phyloP scores from a whole-genome alignment of 2,888 invertebrate genomes.

The Dolichomitus sp. region DNA sequence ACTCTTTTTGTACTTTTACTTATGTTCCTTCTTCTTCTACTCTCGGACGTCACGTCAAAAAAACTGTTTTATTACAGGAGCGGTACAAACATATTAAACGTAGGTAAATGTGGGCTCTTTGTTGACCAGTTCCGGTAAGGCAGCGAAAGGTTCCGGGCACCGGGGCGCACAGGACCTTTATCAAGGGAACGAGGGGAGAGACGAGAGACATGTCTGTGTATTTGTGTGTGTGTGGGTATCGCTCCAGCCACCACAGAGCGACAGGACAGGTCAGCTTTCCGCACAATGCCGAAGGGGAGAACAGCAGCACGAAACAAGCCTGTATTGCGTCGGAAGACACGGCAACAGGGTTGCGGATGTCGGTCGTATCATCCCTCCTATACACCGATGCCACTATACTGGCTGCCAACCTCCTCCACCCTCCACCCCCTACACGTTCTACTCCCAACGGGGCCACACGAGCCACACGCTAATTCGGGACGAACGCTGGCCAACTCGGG shows the following conservation, averaged over 20 bases:
- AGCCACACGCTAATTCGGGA: slow-evolving; percentile 61
- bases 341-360: slow-evolving; percentile 49
- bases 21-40: slow-evolving; percentile 36
- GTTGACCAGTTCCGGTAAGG: slow-evolving; percentile 34
- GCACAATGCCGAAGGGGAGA: slow-evolving; percentile 36
- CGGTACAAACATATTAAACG: slow-evolving; percentile 72
- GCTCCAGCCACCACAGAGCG: slow-evolving; percentile 30
- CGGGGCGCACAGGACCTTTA: slow-evolving; percentile 19
- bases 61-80: slow-evolving; percentile 74
- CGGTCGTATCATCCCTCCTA: slow-evolving; percentile 48
- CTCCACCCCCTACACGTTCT: slow-evolving; percentile 4
- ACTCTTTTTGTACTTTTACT: slow-evolving; percentile 14
- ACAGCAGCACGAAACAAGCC: slow-evolving; percentile 25
- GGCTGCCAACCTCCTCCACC: background rate
- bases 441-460: slow-evolving; percentile 55
- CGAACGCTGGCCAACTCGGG: slow-evolving; percentile 39
- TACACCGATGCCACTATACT: slow-evolving; percentile 11
- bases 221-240: background rate
- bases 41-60: slow-evolving; percentile 51
- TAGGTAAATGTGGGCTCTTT: slow-evolving; percentile 67
- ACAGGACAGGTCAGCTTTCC: slow-evolving; percentile 20
- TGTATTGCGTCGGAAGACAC: slow-evolving; percentile 40
- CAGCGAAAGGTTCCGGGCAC: slow-evolving; percentile 14
- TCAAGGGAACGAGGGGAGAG: background rate
- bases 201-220: background rate